A percentile compares a stretch with the other conserved stretches of the same genome.
phyloP scores from a whole-genome alignment of 2,888 invertebrate species.

The Magallana nippona region DNA sequence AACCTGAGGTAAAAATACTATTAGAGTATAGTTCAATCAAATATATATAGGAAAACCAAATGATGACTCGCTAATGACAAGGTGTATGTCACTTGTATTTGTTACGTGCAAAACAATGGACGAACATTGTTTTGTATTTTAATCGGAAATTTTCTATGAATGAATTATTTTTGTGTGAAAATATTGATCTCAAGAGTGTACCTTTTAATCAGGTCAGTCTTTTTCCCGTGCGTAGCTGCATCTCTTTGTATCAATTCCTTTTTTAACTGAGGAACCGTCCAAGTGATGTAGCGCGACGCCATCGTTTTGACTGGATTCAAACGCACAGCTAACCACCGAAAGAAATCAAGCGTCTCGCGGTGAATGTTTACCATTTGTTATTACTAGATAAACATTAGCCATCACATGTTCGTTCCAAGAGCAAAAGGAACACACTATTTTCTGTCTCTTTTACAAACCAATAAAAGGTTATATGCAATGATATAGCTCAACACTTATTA shows the following conservation, averaged over 20 bases:
- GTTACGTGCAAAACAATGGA: not conserved
- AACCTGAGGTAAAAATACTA: too few species aligned
- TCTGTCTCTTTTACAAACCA: too few species aligned
- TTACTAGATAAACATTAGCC: too few species aligned
- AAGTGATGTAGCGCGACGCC: slow-evolving; percentile 8
- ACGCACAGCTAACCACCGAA: not conserved
- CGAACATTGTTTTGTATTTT: not conserved
- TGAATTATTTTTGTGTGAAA: not conserved
- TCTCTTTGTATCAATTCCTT: not conserved
- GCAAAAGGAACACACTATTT: too few species aligned
- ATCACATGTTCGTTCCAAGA: too few species aligned
- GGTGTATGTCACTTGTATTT: not conserved
- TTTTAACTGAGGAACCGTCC: not conserved
- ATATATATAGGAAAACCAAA: too few species aligned
- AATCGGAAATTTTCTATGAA: not conserved
- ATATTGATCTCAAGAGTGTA: not conserved
- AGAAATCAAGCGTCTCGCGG: slow-evolving; percentile 19
- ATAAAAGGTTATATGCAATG: too few species aligned
- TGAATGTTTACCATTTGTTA: slow-evolving; percentile 18
- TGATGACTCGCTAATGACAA: too few species aligned
- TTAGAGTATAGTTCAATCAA: too few species aligned
- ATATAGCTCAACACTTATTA: too few species aligned
- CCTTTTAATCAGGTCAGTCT: not conserved
- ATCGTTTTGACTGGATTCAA: not conserved
- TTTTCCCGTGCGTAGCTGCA: not conserved